Evolutionary conservation across 2,888 invertebrate species (phyloP), one percentile per base, ranked within the genome.

Genomic region (Caenorhabditis parvicauda): DNA sequence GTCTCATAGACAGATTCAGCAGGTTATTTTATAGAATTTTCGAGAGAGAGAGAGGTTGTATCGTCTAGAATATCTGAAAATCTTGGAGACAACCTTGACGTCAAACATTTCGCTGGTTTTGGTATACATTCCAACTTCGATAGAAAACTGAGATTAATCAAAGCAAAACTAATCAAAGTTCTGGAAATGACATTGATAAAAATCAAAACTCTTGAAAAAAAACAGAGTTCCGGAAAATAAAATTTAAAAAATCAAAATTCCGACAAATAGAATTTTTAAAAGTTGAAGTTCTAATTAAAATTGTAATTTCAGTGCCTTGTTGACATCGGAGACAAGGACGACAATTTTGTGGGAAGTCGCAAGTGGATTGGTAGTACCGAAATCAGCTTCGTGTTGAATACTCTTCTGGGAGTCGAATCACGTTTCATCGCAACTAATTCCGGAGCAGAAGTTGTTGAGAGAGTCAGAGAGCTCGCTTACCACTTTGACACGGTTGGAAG

Each of bases 351-450:
- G 45, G 92, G 91, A 22, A 92, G 93, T 0, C 88, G 87, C 58
- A 89, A 93, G 81, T 98, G 98, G 98, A 96, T 99, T 81, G 98
- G 98, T 6, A 95, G 95, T 0, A 91, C 91, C 3, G 98, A 99
- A 86, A 91, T 98, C 14, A 89, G 90, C 83, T 95, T 89, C 85
- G 91, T 91, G 61, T 84, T 98, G 61, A 82, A 75, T 29, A 69
- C 60, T 27, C 54, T 80, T 32, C 54, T 69, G 21, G 54, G 64
- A 57, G 64, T 79, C 12, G 68, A 64, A 46, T 85, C 84, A 47
- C 89, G 89, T 82, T 90, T 96, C 67, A 84, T 94, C 62, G 88
- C 88, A 77, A 90, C 92, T 0, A 88, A 88, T 72, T 89, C 88
- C 21, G 96, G 96, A 7, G 86, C 87, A 29, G 94, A 96, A 75